phyloP scores from a whole-genome alignment of 1,140 invertebrate genomes.

The Atopsyche davidsoni region DNA sequence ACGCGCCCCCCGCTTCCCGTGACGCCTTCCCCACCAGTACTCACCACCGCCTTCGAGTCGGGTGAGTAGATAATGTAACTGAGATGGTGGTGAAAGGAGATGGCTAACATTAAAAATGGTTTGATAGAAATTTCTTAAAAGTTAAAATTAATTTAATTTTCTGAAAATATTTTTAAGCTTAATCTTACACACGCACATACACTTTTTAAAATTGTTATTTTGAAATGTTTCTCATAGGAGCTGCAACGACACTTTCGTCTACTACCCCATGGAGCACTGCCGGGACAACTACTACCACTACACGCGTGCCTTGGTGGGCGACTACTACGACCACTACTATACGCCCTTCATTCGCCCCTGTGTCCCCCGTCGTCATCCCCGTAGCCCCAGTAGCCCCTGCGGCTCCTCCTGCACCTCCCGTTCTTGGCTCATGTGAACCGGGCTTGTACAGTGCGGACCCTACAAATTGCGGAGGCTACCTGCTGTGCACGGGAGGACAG shows the following conservation, averaged over 20 bases:
- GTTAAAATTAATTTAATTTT: no score
- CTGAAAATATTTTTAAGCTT: no score
- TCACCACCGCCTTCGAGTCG: slow-evolving; percentile 52
- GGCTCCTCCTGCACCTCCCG: slow-evolving; percentile 26
- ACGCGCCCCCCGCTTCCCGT: slow-evolving; percentile 56
- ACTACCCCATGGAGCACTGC: slow-evolving; percentile 38
- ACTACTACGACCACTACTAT: slow-evolving; percentile 33
- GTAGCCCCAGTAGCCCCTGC: slow-evolving; percentile 30
- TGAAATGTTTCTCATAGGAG: no score
- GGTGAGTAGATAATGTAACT: slow-evolving; percentile 5
- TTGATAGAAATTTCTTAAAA: no score
- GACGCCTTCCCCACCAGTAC: slow-evolving; percentile 57
- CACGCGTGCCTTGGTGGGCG: slow-evolving; percentile 28
- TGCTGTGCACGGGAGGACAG: slow-evolving; percentile 65
- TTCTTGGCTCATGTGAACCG: slow-evolving; percentile 49
- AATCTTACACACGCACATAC: no score
- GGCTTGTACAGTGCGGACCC: slow-evolving; percentile 63
- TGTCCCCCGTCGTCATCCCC: slow-evolving; percentile 40
- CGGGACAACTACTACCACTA: slow-evolving; percentile 43
- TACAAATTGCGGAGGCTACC: slow-evolving; percentile 67
- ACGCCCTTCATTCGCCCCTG: slow-evolving; percentile 37
- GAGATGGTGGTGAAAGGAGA: no score
- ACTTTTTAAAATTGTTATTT: no score
- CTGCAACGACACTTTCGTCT: slow-evolving; percentile 23
- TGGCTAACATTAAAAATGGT: no score